Evolutionary conservation across 1,140 invertebrate species (phyloP), one percentile per base, ranked within the genome.

Genomic region (Drosophila ambigua): DNA sequence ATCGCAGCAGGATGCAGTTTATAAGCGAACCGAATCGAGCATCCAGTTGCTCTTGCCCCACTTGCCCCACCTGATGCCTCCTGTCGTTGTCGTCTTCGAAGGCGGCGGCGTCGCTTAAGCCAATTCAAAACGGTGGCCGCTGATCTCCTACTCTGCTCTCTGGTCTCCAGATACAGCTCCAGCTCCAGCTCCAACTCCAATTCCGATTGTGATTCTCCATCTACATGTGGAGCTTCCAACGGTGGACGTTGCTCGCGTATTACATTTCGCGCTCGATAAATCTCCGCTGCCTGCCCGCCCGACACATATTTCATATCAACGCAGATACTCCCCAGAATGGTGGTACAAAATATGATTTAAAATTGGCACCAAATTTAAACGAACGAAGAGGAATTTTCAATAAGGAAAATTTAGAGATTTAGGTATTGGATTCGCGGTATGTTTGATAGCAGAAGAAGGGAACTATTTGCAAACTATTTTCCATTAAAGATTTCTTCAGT

Each of bases 211-310:
- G 59, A 64, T 62, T 61, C 7, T 54, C 52, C 35, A 54, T 39
- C 50, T 58, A 44, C 64, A 73, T 23, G 45, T 35, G 46, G 57
- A 44, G 48, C 45, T 58, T 50, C 63, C 63, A 66, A 39, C 24
- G 39, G 60, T 62, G 79, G 52, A 78, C 64, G 52, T 79, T 82
- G 80, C 67, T 64, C 69, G 79, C 76, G 83, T 88, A 88, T 88
- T 88, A 89, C 83, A 88, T 88, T 88, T 88, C 83, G 83, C 90
- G 90, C 89, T 91, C 90, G 80, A 91, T 91, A 91, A 88, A 88
- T 88, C 83, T 88, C 83, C 78, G 72, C 83, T 88, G 83, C 83
- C 83, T 87, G 83, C 74, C 83, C 64, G 75, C 73, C 78, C 83
- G 79, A 72, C 83, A 88, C 84, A 88, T 88, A 88, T 89, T 88